Conservation (phyloP, 1,140 invertebrate genomes). For the Microplitis demolitor region DNA sequence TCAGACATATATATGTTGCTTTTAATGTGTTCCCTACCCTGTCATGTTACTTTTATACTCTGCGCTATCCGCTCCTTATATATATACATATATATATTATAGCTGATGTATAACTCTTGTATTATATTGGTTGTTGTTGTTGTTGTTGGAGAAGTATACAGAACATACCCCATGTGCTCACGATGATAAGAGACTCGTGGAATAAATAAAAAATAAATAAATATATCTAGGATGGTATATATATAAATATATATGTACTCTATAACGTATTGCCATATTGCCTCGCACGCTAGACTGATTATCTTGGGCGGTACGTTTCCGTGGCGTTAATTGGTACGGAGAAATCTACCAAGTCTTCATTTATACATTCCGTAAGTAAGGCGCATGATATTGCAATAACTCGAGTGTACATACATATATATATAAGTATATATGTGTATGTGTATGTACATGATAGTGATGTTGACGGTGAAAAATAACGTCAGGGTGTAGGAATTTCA, state of each 20-base stretch:
- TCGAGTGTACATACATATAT: neutral
- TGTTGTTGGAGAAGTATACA: too few species aligned
- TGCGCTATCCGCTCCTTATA: too few species aligned
- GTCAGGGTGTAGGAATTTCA: too few species aligned
- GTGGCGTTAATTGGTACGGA: slow-evolving; percentile 33
- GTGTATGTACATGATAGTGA: neutral
- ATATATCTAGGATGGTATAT: neutral
- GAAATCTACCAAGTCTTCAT: slow-evolving; percentile 26
- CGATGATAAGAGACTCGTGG: too few species aligned
- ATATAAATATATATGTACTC: neutral
- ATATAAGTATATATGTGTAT: neutral
- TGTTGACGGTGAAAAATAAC: too few species aligned
- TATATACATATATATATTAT: too few species aligned
- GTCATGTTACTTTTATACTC: neutral
- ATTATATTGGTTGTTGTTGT: too few species aligned
- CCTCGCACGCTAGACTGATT: slow-evolving; percentile 33
- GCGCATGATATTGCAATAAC: slow-evolving; percentile 3
- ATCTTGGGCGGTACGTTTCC: slow-evolving; percentile 33
- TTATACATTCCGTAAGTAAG: slow-evolving; percentile 17
- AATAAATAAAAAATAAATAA: neutral
- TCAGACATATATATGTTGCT: neutral
- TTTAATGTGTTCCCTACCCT: neutral
- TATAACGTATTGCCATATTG: slow-evolving; percentile 11
- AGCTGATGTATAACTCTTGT: too few species aligned
- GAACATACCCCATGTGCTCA: too few species aligned